A percentile compares a stretch with the other conserved stretches of the same genome.
These are phyloP conservation scores for Stenotaenia linearis DNA, from an alignment of 2,888 invertebrate species.

Conservation along the genomic window DNA sequence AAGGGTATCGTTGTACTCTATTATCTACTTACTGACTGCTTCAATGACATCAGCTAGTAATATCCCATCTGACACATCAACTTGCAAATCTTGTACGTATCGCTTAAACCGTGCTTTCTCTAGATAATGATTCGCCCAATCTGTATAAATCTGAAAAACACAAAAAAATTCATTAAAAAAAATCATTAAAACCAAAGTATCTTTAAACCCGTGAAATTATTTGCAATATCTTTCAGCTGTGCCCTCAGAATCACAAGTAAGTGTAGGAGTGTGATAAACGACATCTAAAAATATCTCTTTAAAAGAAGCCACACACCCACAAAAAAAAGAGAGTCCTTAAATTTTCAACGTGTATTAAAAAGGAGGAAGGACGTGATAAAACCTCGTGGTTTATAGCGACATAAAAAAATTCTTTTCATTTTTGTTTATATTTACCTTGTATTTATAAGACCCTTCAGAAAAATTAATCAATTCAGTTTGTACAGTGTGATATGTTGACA, in stretches of 20 bases:
- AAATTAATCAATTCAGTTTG: too few species aligned
- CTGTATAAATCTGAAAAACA: slow-evolving; percentile 80
- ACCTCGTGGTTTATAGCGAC: too few species aligned
- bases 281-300: neutral
- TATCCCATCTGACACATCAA: slow-evolving; percentile 87
- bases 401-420: too few species aligned
- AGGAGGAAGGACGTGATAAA: too few species aligned
- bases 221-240: neutral
- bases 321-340: neutral
- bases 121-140: slow-evolving; percentile 96
- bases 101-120: slow-evolving; percentile 83
- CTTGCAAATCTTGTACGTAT: slow-evolving; percentile 77
- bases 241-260: neutral
- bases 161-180: slow-evolving; percentile 29
- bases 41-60: slow-evolving; percentile 89
- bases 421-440: too few species aligned
- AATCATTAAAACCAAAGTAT: neutral
- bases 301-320: neutral
- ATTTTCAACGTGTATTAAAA: neutral
- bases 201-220: too few species aligned
- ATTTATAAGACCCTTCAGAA: too few species aligned
- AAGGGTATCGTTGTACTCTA: too few species aligned
- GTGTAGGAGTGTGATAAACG: neutral
- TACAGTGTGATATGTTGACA: too few species aligned
- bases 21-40: slow-evolving; percentile 73